Conservation (phyloP, 2,888 invertebrate species). For the Stegana nigrithorax region DNA sequence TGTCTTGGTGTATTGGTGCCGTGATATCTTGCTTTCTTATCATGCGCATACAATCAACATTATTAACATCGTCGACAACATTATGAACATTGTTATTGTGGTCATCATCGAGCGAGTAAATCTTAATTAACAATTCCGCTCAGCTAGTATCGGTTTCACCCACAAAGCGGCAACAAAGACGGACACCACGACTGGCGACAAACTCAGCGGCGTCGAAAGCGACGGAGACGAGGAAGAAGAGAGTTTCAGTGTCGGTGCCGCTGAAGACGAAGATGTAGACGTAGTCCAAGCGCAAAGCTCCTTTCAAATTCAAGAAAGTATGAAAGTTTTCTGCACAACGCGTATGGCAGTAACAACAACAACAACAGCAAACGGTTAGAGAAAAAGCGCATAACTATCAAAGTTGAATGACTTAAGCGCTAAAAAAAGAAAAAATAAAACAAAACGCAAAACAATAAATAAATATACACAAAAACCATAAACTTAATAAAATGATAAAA, state of each 20-base stretch:
- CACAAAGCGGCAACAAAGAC: conserved; percentile 36
- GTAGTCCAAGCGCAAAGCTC: background rate
- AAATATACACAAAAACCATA: background rate
- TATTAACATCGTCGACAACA: background rate
- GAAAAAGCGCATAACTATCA: background rate
- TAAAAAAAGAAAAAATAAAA: background rate
- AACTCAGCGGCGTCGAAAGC: background rate
- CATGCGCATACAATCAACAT: no score
- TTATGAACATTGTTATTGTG: background rate
- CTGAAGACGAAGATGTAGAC: no score
- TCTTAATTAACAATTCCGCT: conserved; percentile 62
- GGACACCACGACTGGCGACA: background rate
- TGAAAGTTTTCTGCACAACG: conserved; percentile 8
- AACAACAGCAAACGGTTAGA: background rate
- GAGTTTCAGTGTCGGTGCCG: no score
- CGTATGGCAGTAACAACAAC: background rate
- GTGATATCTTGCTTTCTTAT: no score
- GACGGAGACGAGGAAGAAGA: background rate
- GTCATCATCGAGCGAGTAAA: background rate
- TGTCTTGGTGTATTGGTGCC: no score
- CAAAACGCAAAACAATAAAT: background rate
- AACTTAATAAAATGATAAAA: background rate
- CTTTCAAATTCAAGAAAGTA: conserved; percentile 19
- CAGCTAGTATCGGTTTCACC: conserved; percentile 64
- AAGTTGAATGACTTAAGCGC: conserved; percentile 16